phyloP scores from a whole-genome alignment of 23 tunicate genomes.

The Styela plicata region DNA sequence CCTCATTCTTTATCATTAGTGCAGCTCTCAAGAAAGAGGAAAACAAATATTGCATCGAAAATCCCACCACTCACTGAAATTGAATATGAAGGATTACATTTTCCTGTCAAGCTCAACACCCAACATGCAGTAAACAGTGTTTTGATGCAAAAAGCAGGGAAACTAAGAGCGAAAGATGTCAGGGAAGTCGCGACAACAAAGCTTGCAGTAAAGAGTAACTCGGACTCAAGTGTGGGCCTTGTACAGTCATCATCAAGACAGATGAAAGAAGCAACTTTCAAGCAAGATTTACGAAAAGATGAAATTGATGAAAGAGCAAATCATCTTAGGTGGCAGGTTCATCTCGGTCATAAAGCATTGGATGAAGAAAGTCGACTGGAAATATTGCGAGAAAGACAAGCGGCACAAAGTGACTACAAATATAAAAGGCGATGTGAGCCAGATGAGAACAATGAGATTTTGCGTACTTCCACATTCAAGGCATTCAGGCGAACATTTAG shows the following conservation, averaged over 20 bases:
- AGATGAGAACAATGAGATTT: constrained; percentile 32
- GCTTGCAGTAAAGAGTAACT: not conserved
- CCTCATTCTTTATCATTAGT: constrained; percentile 62
- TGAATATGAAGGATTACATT: constrained; percentile 52
- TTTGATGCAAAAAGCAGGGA: constrained; percentile 71
- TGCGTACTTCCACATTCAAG: constrained; percentile 13
- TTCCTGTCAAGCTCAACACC: constrained; percentile 49
- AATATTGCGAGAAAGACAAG: constrained; percentile 42
- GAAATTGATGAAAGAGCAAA: constrained; percentile 83
- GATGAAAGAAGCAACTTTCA: constrained; percentile 88
- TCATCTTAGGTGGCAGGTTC: constrained; percentile 89
- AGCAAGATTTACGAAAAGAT: constrained; percentile 62
- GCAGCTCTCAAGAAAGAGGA: constrained; percentile 55
- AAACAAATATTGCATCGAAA: not conserved
- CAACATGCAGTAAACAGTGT: constrained; percentile 92
- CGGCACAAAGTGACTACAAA: constrained; percentile 39
- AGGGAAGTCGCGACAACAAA: constrained; percentile 27
- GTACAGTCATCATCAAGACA: constrained; percentile 32
- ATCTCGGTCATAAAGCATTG: constrained; percentile 54
- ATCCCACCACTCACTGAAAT: constrained; percentile 21
- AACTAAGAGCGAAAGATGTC: constrained; percentile 61
- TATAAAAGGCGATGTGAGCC: constrained; percentile 44
- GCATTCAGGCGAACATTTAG: constrained; percentile 26
- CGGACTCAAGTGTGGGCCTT: not conserved
- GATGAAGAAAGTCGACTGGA: constrained; percentile 24